Conservation (phyloP, 2,797 vertebrate genomes). For the Anabacerthia variegaticeps region DNA sequence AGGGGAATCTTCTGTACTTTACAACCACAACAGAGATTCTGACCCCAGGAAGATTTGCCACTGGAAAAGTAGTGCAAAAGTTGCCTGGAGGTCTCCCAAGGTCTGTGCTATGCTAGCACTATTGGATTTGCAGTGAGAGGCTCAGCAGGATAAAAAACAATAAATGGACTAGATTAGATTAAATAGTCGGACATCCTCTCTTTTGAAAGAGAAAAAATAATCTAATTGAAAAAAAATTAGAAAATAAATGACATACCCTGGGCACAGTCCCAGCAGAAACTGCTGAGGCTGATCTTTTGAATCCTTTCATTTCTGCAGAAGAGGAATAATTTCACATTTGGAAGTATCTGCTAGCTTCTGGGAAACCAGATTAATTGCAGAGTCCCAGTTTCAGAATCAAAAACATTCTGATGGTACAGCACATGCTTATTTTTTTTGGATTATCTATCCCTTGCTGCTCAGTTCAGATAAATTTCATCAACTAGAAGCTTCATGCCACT, state of each 20-base stretch:
- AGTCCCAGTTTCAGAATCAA: constrained; percentile 39
- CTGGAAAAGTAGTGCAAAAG: neutral
- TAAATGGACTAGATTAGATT: constrained; percentile 15
- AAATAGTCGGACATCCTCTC: neutral
- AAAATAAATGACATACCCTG: neutral
- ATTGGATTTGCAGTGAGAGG: neutral
- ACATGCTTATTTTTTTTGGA: neutral
- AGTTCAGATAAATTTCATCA: constrained; percentile 22
- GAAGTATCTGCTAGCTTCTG: constrained; percentile 49
- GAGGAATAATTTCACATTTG: constrained; percentile 66
- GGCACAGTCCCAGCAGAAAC: constrained; percentile 56
- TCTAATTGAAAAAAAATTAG: constrained; percentile 42
- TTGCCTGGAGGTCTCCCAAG: neutral
- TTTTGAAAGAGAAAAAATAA: constrained; percentile 28
- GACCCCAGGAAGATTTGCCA: neutral
- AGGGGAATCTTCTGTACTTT: neutral
- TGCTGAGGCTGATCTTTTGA: constrained; percentile 62
- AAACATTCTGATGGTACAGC: neutral
- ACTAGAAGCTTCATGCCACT: neutral
- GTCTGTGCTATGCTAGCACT: neutral
- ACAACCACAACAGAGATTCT: neutral
- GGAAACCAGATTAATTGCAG: constrained; percentile 51
- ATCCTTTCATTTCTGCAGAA: constrained; percentile 57
- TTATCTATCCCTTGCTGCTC: neutral
- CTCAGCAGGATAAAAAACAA: neutral